phyloP scores from a whole-genome alignment of 2,888 invertebrate species.

The Trichogramma evanescens region DNA sequence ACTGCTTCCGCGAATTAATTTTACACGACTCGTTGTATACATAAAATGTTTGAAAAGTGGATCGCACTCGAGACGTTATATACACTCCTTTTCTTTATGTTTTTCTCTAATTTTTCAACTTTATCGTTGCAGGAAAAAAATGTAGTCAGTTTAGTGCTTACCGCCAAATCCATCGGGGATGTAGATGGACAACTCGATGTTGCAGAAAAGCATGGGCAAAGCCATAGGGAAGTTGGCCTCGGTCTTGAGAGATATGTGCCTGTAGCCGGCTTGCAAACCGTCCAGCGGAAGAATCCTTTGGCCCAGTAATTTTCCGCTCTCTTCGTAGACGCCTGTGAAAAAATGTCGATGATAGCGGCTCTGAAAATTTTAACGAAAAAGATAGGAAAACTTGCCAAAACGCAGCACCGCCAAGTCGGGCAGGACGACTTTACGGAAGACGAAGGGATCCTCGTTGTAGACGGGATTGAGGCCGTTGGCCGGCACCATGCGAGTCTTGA shows the following conservation, averaged over 20 bases:
- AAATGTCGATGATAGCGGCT: not conserved
- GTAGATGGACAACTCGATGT: constrained; percentile 64
- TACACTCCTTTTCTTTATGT: not conserved
- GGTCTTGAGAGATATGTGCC: constrained; percentile 63
- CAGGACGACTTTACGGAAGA: constrained; percentile 65
- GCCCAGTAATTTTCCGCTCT: constrained; percentile 62
- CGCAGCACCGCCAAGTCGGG: constrained; percentile 65
- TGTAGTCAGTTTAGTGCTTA: constrained; percentile 28
- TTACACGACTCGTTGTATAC: too few species aligned
- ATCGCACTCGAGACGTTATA: not conserved
- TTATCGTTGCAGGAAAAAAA: not conserved
- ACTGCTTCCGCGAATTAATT: too few species aligned
- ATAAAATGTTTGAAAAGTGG: too few species aligned
- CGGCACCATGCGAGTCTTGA: constrained; percentile 60
- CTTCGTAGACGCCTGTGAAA: constrained; percentile 57
- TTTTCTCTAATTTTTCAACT: not conserved
- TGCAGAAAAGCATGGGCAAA: constrained; percentile 62
- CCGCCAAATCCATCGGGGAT: constrained; percentile 66
- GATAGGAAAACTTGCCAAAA: constrained; percentile 48
- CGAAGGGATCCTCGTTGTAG: constrained; percentile 65
- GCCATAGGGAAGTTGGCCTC: constrained; percentile 66
- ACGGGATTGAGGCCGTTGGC: constrained; percentile 65
- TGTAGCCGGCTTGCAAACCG: constrained; percentile 62
- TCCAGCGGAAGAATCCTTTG: constrained; percentile 65
- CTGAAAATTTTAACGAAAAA: not conserved